Evolutionary conservation across 2,113 vertebrate genomes (phyloP), one percentile per base, ranked within the genome.

Genomic region (Sylvia atricapilla): DNA sequence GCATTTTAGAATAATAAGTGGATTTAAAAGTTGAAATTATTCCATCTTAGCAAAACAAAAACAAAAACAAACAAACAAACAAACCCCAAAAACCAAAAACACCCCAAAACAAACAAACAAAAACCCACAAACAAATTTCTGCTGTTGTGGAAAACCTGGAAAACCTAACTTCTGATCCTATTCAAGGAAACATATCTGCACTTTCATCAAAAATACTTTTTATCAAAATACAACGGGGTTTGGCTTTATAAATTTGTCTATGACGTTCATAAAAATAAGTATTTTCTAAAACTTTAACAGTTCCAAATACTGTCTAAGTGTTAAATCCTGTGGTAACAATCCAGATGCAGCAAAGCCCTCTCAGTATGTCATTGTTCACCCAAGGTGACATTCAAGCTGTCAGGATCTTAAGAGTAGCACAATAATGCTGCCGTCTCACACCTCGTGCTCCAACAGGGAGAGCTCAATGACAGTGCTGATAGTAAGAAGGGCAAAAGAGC

Each of bases 351-450:
- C 47, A 78, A 55, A 84, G 39, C 33, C 2, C 59, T 73, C 9
- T 49, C 59, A 39, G 56, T 74, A 86, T 88, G 52, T 88, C 82
- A 55, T 30, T 23, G 1, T 63, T 90, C 66, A 60, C 76, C 85
- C 93, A 97, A 96, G 93, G 93, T 97, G 94, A 96, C 93, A 75
- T 96, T 91, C 92, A 92, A 68, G 63, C 90, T 80, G 74, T 55
- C 78, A 46, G 68, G 50, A 80, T 92, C 66, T 74, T 56, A 35
- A 21, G 82, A 77, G 67, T 0, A 78, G 73, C 55, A 81, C 66
- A 81, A 67, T 15, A 84, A 31, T 17, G 10, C 64, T 89, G 74
- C 60, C 63, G 20, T 25, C 94, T 90, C 83, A n/a, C 68, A 79
- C 80, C 59, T 86, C 5, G 2, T 89, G 43, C 83, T 70, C 80